Evolutionary conservation across 92 coral and sea anemone species (phyloP), one percentile per base, ranked within the genome.

Genomic region (Virgularia gustaviana): DNA sequence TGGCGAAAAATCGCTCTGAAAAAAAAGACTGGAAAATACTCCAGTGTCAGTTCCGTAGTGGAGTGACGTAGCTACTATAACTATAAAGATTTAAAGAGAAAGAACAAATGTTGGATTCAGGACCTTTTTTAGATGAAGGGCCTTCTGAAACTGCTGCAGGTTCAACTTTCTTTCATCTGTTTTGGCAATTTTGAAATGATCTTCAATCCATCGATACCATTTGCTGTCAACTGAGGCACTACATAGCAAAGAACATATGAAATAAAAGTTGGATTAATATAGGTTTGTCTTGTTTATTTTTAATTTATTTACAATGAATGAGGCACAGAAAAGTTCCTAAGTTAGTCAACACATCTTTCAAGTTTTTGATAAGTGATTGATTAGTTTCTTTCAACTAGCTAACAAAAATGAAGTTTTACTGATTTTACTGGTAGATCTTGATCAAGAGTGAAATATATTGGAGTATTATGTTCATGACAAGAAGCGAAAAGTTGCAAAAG

Each of bases 121-220:
- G 9, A 65, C 72, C 72, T 65, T 25, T 42, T 42, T 65, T 3
- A 61, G 47, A 13, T 36, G 45, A 9, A 61, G 68, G 1, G 47
- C 47, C 6, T 61, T 61, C 4, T 34, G 34, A 15, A 61, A 61
- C 37, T 61, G 68, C 1, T 61, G 45, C 18, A 34, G 18, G 8
- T 43, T 61, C 37, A 61, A 3, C 22, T 61, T 34, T 24, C 68
- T 61, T 43, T 61, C 28, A 6, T 34, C 1, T 32, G 47, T 34
- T 16, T 33, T 28, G 47, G 34, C 68, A 32, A 61, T 22, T 13
- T 61, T n/a, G 36, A 61, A 61, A 16, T 35, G 45, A 36, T 61
- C 68, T 61, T 61, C 47, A 34, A 61, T 61, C 68, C 68, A 61
- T 36, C 47, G 13, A 35, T 61, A 61, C 68, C 68, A 61, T 38